phyloP scores from a whole-genome alignment of 2,113 vertebrate species.

The Micronycteris hirsuta region DNA sequence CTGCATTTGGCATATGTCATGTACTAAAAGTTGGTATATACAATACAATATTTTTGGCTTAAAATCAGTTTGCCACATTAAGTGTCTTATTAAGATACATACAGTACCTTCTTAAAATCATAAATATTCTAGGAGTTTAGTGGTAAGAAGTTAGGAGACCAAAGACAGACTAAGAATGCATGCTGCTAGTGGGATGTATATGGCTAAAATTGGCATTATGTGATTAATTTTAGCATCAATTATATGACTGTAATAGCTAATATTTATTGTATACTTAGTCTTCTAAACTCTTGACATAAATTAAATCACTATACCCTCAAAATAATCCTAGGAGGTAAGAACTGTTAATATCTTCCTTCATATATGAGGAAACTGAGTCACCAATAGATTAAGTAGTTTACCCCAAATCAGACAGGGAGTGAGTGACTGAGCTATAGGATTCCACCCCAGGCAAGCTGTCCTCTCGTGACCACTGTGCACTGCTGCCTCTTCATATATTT shows the following conservation, averaged over 20 bases:
- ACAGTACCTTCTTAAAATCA: background rate
- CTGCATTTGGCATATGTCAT: background rate
- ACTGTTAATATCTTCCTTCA: background rate
- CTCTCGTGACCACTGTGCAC: background rate
- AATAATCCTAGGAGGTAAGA: background rate
- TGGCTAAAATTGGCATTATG: rapidly evolving
- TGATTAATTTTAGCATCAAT: background rate
- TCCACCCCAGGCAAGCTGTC: background rate
- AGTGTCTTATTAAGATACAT: background rate
- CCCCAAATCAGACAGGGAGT: background rate
- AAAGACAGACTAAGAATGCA: background rate
- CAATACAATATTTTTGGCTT: background rate
- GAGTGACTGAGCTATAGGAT: background rate
- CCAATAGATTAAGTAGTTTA: background rate
- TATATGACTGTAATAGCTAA: background rate
- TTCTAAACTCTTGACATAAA: background rate
- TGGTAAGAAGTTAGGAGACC: background rate
- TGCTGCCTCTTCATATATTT: background rate
- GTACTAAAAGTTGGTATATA: background rate
- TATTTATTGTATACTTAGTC: background rate
- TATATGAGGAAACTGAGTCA: background rate
- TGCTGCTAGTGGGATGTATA: background rate
- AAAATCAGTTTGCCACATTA: background rate
- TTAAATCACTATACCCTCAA: background rate
- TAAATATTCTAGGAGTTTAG: background rate